Base-by-base conservation (phyloP, 2,113 vertebrate genomes). In the Holacanthus passer region DNA sequence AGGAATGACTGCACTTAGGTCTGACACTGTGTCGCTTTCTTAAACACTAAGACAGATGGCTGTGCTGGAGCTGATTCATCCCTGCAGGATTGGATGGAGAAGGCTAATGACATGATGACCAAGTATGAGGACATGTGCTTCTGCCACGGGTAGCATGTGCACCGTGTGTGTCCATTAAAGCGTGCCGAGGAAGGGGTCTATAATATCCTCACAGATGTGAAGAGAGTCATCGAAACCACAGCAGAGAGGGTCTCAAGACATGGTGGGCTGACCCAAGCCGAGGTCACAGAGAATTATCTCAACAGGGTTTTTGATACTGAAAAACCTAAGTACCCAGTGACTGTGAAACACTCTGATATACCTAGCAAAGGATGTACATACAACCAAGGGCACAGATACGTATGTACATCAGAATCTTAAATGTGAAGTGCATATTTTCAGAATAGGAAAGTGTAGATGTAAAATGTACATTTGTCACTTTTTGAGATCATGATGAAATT, bases 11-110 rank as follows among this genome's bases (percentile, higher is more conserved):
- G 52, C 75, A 60, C 75, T 87, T 22, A 43, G 65, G 74, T 47
- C 82, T 71, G 82, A 82, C 74, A 83, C 79, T 63, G 73, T 10
- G 83, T 70, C 10, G 58, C 73, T 77, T 87, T 84, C 80, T 86
- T 76, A 58, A 73, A 84, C 77, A 70, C 73, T 3, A 67, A 86
- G 80, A 91, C 87, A 87, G 78, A 89, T 90, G 87, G 77, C 63
- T 45, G 37, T 11, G 62, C 81, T 50, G 71, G 83, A 89, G 81
- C 72, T 45, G 75, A 81, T 64, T 79, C 64, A 14, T 77, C 59
- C 78, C 62, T 27, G 47, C 64, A 88, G 87, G 73, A 86, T 3
- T 47, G 65, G 81, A 83, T 43, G 69, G 81, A 83, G 52, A 45
- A 78, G 27, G 67, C 65, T 75, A 86, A 85, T 83, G 73, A 82